Percentiles rank a stretch among this genome's conserved stretches.
Evolutionary conservation across 1,140 invertebrate genomes (phyloP).

Genomic region (Gonatopus flavifemur): DNA sequence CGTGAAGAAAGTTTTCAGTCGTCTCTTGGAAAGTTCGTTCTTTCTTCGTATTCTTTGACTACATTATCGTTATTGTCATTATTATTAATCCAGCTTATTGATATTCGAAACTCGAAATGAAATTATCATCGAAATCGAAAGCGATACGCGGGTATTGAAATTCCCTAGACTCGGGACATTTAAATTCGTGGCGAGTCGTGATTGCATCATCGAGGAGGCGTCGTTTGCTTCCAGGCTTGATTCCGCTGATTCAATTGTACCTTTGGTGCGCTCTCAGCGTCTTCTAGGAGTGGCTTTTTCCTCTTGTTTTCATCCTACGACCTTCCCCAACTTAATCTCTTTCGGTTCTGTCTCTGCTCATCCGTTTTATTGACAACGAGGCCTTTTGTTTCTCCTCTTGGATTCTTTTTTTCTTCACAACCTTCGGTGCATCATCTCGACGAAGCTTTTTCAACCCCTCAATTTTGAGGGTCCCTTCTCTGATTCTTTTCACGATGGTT

Average conservation of each 20-base stretch:
- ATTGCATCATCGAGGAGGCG: slow-evolving; percentile 20
- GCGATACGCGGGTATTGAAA: too few species aligned
- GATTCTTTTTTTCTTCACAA: slow-evolving; percentile 12
- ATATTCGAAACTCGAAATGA: neutral
- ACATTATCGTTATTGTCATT: too few species aligned
- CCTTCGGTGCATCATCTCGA: too few species aligned
- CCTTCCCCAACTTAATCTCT: neutral
- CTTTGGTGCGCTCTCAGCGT: slow-evolving; percentile 1
- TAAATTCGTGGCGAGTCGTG: slow-evolving; percentile 32
- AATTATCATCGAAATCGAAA: too few species aligned
- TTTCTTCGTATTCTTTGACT: neutral
- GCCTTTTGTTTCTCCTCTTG: neutral
- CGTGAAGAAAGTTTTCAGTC: too few species aligned
- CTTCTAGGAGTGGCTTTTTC: slow-evolving; percentile 4
- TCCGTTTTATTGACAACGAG: slow-evolving; percentile 2
- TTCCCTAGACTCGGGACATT: slow-evolving; percentile 20
- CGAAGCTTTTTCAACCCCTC: too few species aligned
- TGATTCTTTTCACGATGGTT: too few species aligned
- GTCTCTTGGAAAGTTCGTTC: neutral
- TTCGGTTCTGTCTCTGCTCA: slow-evolving; percentile 4
- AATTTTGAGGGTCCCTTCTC: too few species aligned
- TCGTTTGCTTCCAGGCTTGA: slow-evolving; percentile 19
- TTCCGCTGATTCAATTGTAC: slow-evolving; percentile 40
- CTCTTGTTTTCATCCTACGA: neutral
- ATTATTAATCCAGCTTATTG: too few species aligned